Percentiles rank a stretch among this genome's conserved stretches.
These are phyloP conservation scores for Pleuronectes platessa DNA, from an alignment of 2,113 vertebrate species.

Conservation along the genomic window DNA sequence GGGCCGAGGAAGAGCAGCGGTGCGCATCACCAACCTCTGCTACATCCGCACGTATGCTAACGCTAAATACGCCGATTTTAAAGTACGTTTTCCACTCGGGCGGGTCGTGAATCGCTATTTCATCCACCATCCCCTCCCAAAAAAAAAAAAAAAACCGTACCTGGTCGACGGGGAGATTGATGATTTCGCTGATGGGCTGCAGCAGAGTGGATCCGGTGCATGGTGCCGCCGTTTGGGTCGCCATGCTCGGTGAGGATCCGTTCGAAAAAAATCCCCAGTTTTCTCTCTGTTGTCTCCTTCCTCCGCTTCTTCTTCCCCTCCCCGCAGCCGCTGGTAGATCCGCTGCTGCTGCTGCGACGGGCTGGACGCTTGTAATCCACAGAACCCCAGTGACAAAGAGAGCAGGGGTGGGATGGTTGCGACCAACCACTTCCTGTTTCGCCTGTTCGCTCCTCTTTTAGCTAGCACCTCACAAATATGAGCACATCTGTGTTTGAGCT, in stretches of 20 bases:
- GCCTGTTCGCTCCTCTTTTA: neutral
- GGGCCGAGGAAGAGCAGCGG: neutral
- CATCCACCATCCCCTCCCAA: neutral
- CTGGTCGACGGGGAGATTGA: slow-evolving; percentile 94
- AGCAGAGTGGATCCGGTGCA: slow-evolving; percentile 92
- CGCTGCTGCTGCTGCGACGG: slow-evolving; percentile 51
- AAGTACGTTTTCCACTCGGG: no score
- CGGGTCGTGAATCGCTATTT: neutral
- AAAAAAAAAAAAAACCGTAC: slow-evolving; percentile 69
- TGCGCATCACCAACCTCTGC: slow-evolving; percentile 36
- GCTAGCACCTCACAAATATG: neutral
- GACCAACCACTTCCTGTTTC: neutral
- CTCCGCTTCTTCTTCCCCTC: slow-evolving; percentile 34
- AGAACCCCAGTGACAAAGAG: slow-evolving; percentile 63
- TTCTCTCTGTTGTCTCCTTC: slow-evolving; percentile 29
- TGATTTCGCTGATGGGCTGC: slow-evolving; percentile 93
- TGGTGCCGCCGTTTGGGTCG: slow-evolving; percentile 85
- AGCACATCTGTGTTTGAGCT: no score
- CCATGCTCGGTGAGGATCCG: slow-evolving; percentile 82
- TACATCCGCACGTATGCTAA: neutral
- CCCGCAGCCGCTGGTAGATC: slow-evolving; percentile 49
- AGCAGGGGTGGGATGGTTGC: neutral
- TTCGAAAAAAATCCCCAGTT: slow-evolving; percentile 9
- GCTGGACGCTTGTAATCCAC: slow-evolving; percentile 69
- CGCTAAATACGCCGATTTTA: no score